Conservation (phyloP, 2,113 vertebrate genomes). For the Dicaeum eximium region DNA sequence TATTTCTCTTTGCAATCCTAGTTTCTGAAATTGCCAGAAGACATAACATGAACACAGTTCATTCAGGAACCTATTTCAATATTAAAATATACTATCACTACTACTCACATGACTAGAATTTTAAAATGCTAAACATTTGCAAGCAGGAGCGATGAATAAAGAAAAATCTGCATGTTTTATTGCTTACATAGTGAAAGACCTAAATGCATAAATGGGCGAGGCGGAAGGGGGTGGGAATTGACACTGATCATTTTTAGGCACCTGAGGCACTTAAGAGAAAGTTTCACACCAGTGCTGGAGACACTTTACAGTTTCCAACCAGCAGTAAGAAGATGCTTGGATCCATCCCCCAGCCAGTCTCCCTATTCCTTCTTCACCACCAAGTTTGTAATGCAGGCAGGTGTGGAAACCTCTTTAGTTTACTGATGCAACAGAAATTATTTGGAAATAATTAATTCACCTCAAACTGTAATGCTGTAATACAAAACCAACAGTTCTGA, state of each 20-base stretch:
- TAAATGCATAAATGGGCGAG: not conserved
- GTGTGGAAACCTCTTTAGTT: not conserved
- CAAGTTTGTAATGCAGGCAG: not conserved
- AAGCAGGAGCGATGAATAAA: not conserved
- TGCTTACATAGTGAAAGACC: not conserved
- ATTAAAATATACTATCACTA: not conserved
- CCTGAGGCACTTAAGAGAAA: not conserved
- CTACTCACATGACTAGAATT: not conserved
- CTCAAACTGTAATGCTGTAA: not conserved
- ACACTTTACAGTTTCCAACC: not conserved
- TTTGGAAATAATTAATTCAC: not conserved
- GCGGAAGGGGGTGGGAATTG: not conserved
- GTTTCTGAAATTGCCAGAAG: not conserved
- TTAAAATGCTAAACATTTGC: not conserved
- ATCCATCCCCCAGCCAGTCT: not conserved
- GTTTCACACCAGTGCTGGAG: not conserved
- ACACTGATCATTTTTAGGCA: not conserved
- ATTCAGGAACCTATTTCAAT: not conserved
- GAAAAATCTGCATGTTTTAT: not conserved
- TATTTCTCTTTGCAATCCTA: not conserved
- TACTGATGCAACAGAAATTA: not conserved
- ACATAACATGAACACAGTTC: not conserved
- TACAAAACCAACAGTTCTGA: not conserved
- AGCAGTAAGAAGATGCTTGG: not conserved
- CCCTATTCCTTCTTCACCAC: not conserved